phyloP scores from a whole-genome alignment of 2,888 invertebrate genomes.

The Trissoscelio sp. region DNA sequence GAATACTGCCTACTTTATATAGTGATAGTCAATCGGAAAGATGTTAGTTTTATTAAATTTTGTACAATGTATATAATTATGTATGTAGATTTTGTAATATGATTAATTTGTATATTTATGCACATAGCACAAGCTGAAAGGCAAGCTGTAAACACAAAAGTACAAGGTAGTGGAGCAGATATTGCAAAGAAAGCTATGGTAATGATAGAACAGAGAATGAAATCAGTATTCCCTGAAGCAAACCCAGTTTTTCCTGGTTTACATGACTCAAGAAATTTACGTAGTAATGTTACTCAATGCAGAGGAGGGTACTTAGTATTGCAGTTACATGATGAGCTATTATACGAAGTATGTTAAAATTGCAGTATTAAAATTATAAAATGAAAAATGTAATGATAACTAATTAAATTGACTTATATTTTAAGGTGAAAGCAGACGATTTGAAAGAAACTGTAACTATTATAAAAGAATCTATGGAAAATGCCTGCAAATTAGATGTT shows the following conservation, averaged over 20 bases:
- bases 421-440: conserved; percentile 86
- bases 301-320: conserved; percentile 89
- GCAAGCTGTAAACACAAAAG: conserved; percentile 97
- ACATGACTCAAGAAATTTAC: conserved; percentile 72
- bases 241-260: conserved; percentile 72
- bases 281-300: conserved; percentile 73
- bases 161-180: conserved; percentile 99
- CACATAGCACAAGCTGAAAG: conserved; percentile 91
- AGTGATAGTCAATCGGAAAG: conserved; percentile 86
- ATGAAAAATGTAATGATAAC: conserved; percentile 11
- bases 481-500: conserved; percentile 88
- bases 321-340: conserved; percentile 98
- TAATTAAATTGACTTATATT: neutral
- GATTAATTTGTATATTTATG: neutral
- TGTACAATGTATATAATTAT: neutral
- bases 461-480: conserved; percentile 92
- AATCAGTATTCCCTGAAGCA: conserved; percentile 82
- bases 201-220: conserved; percentile 87
- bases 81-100: neutral
- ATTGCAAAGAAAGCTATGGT: conserved; percentile 96
- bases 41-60: conserved; percentile 84
- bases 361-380: neutral
- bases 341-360: conserved; percentile 89
- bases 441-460: conserved; percentile 86
- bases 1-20: conserved; percentile 91